Conservation (phyloP, 2,113 vertebrate genomes). For the Chaetura pelagica region DNA sequence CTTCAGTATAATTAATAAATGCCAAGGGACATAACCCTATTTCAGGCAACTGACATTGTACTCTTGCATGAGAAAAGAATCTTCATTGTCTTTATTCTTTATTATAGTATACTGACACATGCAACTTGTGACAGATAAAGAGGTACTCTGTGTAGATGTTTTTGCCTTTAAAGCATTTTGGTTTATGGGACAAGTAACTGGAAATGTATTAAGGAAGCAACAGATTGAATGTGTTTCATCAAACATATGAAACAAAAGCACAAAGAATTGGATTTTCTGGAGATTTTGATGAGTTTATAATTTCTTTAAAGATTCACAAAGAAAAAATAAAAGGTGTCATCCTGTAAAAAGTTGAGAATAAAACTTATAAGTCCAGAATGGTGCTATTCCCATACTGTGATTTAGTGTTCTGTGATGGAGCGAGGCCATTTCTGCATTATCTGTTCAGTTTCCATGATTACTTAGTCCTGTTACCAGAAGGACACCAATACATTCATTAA, state of each 20-base stretch:
- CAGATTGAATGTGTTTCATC: neutral
- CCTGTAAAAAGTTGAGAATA: neutral
- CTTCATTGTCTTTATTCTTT: neutral
- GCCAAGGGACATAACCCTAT: conserved; percentile 30
- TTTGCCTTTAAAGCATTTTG: neutral
- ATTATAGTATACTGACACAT: neutral
- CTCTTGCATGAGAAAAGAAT: neutral
- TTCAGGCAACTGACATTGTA: neutral
- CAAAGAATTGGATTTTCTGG: neutral
- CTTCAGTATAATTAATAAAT: conserved; percentile 44
- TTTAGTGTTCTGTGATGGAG: neutral
- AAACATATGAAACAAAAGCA: neutral
- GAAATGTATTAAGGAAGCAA: neutral
- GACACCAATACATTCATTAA: neutral
- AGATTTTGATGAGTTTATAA: neutral
- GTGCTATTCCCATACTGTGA: neutral
- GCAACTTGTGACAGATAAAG: neutral
- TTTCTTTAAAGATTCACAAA: neutral
- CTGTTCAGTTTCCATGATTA: neutral
- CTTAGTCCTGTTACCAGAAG: neutral
- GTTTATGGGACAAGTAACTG: neutral
- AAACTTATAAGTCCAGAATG: neutral
- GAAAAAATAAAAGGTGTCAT: neutral
- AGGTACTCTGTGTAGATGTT: neutral
- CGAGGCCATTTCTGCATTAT: neutral